Conservation (phyloP, 2,888 invertebrate species). For the Xestia xanthographa region DNA sequence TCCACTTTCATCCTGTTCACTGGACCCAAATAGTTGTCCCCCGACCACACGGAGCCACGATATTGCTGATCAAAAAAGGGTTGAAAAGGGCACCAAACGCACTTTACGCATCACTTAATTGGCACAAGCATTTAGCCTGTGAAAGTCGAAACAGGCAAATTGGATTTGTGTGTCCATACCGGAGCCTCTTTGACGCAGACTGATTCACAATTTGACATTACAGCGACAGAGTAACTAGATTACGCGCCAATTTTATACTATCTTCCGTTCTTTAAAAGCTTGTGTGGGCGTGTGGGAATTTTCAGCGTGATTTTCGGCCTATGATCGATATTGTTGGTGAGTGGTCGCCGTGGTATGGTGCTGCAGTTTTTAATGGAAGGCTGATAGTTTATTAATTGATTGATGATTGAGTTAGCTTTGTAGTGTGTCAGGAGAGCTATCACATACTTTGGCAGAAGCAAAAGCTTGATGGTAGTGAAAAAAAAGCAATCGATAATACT, state of each 20-base stretch:
- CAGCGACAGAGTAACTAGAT: constrained; percentile 84
- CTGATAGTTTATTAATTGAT: constrained; percentile 19
- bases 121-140: constrained; percentile 84
- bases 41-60: constrained; percentile 68
- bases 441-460: background rate
- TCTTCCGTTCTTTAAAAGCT: constrained; percentile 69
- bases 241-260: constrained; percentile 83
- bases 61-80: constrained; percentile 77
- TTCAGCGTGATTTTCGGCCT: constrained; percentile 55
- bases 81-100: constrained; percentile 78
- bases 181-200: constrained; percentile 83
- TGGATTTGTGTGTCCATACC: constrained; percentile 85
- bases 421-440: background rate
- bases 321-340: constrained; percentile 39
- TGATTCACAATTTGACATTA: constrained; percentile 86
- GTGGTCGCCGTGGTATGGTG: background rate
- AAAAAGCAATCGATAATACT: background rate
- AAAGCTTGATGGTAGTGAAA: background rate
- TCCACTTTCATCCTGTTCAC: constrained; percentile 75
- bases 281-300: constrained; percentile 48
- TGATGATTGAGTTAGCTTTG: constrained; percentile 14
- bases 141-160: constrained; percentile 88
- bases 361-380: constrained; percentile 25
- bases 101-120: constrained; percentile 89
- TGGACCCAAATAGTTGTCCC: constrained; percentile 76